Conservation (phyloP, 2,888 invertebrate genomes). For the Pheosia gnoma region DNA sequence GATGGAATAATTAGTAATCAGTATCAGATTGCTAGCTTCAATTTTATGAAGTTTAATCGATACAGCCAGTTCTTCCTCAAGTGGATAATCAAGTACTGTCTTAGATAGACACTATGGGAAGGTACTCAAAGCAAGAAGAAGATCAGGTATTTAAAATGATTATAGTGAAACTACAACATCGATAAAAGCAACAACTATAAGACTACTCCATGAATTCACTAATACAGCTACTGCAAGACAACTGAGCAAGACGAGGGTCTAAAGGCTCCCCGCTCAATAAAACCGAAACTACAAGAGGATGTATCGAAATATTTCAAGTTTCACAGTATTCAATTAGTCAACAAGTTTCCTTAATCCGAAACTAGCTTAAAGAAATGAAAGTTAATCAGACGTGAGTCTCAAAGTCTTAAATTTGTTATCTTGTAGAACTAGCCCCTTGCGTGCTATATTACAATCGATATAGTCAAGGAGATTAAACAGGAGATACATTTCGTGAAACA, state of each 20-base stretch:
- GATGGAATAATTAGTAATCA: too few relatives aligned
- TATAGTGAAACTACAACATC: too few relatives aligned
- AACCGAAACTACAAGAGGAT: not conserved
- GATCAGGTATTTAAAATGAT: too few relatives aligned
- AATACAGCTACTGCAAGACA: not conserved
- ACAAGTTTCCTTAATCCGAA: not conserved
- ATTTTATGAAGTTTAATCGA: too few relatives aligned
- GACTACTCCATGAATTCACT: not conserved
- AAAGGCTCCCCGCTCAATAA: not conserved
- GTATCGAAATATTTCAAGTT: slow-evolving; percentile 4
- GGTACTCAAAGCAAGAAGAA: too few relatives aligned
- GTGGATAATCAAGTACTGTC: too few relatives aligned
- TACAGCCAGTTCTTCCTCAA: too few relatives aligned
- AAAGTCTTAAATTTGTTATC: not conserved
- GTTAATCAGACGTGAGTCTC: not conserved
- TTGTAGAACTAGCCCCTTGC: not conserved
- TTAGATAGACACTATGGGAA: too few relatives aligned
- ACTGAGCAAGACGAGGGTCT: not conserved
- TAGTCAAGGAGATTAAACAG: not conserved
- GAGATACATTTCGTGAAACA: not conserved
- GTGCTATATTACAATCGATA: not conserved
- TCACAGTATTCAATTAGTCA: slow-evolving; percentile 1
- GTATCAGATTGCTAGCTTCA: too few relatives aligned
- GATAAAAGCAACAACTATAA: too few relatives aligned
- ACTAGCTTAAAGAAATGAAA: slow-evolving; percentile 1